A percentile compares a stretch with the other conserved stretches of the same genome.
Evolutionary conservation across 2,113 vertebrate species (phyloP).

Genomic region (Menidia beryllina): DNA sequence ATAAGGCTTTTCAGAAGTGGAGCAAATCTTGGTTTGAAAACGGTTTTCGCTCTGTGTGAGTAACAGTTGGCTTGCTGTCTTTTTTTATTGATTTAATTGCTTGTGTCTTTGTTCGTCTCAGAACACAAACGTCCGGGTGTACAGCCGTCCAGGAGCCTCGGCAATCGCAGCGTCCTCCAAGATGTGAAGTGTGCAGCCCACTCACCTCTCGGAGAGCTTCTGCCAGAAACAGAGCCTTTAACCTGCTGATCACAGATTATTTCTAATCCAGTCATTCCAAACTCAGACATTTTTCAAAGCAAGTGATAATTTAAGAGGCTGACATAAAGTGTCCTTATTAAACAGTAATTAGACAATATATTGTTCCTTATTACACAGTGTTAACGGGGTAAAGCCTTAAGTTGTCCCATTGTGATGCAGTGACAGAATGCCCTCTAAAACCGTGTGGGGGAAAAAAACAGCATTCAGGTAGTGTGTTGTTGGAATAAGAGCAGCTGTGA

Average conservation of each 20-base stretch:
- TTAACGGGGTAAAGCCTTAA: neutral
- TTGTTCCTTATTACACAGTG: neutral
- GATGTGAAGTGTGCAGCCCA: constrained; percentile 67
- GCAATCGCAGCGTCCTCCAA: constrained; percentile 73
- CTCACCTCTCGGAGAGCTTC: neutral
- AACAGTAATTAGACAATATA: neutral
- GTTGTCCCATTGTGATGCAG: too few relatives aligned
- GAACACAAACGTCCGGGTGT: constrained; percentile 68
- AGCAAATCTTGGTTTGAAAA: too few relatives aligned
- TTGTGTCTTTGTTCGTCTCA: constrained; percentile 22
- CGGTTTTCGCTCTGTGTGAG: too few relatives aligned
- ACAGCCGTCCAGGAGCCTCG: constrained; percentile 71
- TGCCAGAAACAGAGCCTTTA: neutral
- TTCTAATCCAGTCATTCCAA: constrained; percentile 1
- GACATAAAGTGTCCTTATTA: constrained; percentile 5
- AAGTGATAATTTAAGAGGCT: neutral
- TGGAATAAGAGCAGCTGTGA: too few relatives aligned
- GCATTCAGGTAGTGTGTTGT: too few relatives aligned
- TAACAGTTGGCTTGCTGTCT: too few relatives aligned
- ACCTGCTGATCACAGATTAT: neutral
- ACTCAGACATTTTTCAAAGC: neutral
- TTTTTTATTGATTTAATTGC: too few relatives aligned
- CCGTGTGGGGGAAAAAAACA: too few relatives aligned
- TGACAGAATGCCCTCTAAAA: too few relatives aligned
- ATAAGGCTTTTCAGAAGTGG: too few relatives aligned